Conservation (phyloP, 2,888 invertebrate species). For the Tuberolachnus salignus region DNA sequence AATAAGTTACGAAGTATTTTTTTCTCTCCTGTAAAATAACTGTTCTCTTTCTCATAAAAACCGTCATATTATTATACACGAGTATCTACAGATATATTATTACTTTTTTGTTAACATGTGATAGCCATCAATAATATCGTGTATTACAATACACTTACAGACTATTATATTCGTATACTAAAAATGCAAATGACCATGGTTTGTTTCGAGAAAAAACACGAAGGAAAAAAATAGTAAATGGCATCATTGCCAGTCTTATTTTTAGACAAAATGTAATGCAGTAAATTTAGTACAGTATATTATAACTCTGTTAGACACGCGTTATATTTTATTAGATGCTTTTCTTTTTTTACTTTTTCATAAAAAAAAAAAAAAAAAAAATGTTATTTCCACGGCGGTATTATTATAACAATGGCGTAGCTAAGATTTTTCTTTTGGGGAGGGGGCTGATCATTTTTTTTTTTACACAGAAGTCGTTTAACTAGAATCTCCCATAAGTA, state of each 20-base stretch:
- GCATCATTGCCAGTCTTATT: conserved; percentile 37
- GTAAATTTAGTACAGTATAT: conserved; percentile 40
- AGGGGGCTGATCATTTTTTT: too few relatives aligned
- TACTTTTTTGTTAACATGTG: conserved; percentile 8
- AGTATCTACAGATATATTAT: too few relatives aligned
- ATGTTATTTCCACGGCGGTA: too few relatives aligned
- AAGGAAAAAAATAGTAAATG: conserved; percentile 41
- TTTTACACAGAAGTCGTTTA: conserved; percentile 8
- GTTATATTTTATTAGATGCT: conserved; percentile 7
- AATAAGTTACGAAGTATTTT: too few relatives aligned
- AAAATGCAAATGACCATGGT: conserved; percentile 19
- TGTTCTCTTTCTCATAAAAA: too few relatives aligned
- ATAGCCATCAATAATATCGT: too few relatives aligned
- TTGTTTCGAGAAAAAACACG: conserved; percentile 32
- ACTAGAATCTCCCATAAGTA: too few relatives aligned
- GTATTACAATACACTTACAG: background rate
- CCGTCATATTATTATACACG: too few relatives aligned
- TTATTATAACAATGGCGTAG: too few relatives aligned
- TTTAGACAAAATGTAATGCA: conserved; percentile 44
- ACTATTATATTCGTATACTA: background rate
- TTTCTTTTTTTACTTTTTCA: background rate
- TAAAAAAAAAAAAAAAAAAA: too few relatives aligned
- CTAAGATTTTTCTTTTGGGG: background rate
- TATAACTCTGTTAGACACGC: conserved; percentile 8
- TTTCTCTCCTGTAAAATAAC: too few relatives aligned